A percentile compares a stretch with the other conserved stretches of the same genome.
Evolutionary conservation across 2,888 invertebrate species (phyloP).

Genomic region (Lathronympha strigana): DNA sequence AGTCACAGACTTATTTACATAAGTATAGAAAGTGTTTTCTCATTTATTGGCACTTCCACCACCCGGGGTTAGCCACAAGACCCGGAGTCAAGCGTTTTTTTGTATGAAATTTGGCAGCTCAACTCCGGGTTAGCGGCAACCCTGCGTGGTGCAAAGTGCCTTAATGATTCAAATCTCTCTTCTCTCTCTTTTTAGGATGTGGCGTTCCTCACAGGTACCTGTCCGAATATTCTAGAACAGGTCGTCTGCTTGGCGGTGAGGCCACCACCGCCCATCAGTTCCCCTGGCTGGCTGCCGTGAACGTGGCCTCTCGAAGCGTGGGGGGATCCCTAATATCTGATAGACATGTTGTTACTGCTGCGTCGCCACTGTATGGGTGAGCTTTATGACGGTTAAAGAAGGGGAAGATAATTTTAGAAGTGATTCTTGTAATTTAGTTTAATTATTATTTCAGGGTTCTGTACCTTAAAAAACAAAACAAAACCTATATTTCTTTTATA

Average conservation of each 20-base stretch:
- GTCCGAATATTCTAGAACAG: slow-evolving; percentile 47
- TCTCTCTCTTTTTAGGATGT: slow-evolving; percentile 51
- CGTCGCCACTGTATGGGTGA: slow-evolving; percentile 78
- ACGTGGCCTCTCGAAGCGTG: slow-evolving; percentile 59
- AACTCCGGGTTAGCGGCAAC: not conserved
- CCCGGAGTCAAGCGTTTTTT: too few relatives aligned
- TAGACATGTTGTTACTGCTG: slow-evolving; percentile 83
- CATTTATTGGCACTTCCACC: not conserved
- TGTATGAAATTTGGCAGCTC: too few relatives aligned
- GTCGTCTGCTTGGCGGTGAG: slow-evolving; percentile 77
- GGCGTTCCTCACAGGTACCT: slow-evolving; percentile 44
- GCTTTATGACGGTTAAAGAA: slow-evolving; percentile 4
- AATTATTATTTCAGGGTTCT: too few relatives aligned
- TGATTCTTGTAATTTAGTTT: too few relatives aligned
- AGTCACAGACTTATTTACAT: slow-evolving; percentile 44
- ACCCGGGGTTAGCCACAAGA: too few relatives aligned
- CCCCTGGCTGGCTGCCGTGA: slow-evolving; percentile 82
- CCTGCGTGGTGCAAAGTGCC: not conserved
- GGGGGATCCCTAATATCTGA: slow-evolving; percentile 84
- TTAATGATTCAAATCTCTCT: too few relatives aligned
- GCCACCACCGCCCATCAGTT: slow-evolving; percentile 77
- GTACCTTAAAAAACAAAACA: too few relatives aligned
- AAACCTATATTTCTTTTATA: too few relatives aligned
- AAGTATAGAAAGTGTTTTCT: not conserved
- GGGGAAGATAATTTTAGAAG: too few relatives aligned